Evolutionary conservation across 2,113 vertebrate species (phyloP).

Genomic region (Uropsilus gracilis): DNA sequence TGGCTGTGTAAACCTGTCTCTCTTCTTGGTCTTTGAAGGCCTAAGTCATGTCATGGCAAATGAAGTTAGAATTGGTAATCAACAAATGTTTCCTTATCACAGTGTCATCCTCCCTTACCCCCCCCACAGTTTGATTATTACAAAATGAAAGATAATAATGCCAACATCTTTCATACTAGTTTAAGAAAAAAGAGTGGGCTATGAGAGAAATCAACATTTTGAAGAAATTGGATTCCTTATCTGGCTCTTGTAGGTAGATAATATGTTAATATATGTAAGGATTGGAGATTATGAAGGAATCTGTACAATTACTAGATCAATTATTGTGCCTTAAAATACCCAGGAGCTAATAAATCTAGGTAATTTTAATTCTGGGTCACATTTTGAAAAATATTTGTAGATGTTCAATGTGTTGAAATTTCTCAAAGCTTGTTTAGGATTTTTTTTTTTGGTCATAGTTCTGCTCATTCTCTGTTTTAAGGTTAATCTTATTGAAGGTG

Average conservation of each 20-base stretch:
- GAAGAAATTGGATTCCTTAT: neutral
- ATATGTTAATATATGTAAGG: neutral
- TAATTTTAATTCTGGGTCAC: neutral
- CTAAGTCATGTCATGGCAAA: neutral
- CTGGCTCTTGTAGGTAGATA: neutral
- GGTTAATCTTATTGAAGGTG: neutral
- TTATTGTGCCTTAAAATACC: neutral
- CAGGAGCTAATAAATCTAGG: neutral
- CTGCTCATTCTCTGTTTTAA: neutral
- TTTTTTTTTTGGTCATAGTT: neutral
- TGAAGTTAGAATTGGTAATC: neutral
- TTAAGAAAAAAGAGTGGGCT: neutral
- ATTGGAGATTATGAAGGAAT: slow-evolving; percentile 1
- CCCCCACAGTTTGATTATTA: neutral
- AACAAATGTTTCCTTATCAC: neutral
- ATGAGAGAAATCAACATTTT: neutral
- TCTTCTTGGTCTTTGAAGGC: neutral
- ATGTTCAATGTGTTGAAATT: neutral
- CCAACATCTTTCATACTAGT: neutral
- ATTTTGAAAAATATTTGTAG: neutral
- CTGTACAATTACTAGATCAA: neutral
- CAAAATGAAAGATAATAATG: neutral
- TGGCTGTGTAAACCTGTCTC: slow-evolving; percentile 11
- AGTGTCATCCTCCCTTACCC: rapidly evolving
- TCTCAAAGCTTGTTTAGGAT: neutral